phyloP scores from a whole-genome alignment of 2,888 invertebrate genomes.

The Rhogogaster chlorosoma region DNA sequence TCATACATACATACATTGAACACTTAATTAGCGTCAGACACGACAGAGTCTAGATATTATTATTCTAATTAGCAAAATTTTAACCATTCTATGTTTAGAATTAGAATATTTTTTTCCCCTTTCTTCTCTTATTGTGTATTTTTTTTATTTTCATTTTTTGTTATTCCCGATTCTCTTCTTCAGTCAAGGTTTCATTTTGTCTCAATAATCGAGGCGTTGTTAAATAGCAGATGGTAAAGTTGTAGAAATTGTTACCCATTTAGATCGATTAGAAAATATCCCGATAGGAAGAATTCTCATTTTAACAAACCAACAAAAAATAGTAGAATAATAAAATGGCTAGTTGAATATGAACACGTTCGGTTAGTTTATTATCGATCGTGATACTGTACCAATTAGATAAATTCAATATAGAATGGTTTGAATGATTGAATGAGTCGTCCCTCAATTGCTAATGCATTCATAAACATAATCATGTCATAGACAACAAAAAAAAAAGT shows the following conservation, averaged over 20 bases:
- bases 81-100: slow-evolving; percentile 25
- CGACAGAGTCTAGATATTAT: slow-evolving; percentile 23
- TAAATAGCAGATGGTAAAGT: background rate
- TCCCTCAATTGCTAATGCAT: background rate
- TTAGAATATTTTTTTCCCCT: background rate
- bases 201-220: background rate
- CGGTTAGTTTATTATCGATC: slow-evolving; percentile 8
- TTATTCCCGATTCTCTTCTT: background rate
- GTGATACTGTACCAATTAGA: background rate
- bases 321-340: background rate
- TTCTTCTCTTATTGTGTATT: background rate
- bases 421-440: slow-evolving; percentile 11
- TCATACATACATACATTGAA: slow-evolving; percentile 30
- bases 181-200: background rate
- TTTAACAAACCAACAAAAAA: background rate
- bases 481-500: background rate
- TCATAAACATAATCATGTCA: background rate
- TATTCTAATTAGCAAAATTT: slow-evolving; percentile 15
- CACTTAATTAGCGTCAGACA: background rate
- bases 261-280: background rate
- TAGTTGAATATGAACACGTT: background rate
- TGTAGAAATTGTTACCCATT: background rate
- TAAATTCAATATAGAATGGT: slow-evolving; percentile 25
- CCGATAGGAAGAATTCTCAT: background rate
- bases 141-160: background rate